Evolutionary conservation across 2,797 vertebrate species (phyloP), one percentile per base, ranked within the genome.

Genomic region (Craterocephalus amniculus): DNA sequence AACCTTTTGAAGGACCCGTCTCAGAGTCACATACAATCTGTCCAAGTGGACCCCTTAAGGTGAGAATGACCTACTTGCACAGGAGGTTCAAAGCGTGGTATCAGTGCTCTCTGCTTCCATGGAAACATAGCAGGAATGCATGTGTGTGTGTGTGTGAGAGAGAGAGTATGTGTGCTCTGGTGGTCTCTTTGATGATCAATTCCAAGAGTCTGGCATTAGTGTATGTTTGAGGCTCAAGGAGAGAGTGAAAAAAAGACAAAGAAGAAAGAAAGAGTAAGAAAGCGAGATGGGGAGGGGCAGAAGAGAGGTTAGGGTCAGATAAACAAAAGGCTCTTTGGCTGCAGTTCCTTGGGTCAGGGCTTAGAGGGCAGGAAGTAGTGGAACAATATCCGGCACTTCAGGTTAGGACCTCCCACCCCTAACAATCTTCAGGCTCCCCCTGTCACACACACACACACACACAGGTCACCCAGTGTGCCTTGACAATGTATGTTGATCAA

Each of bases 351-450:
- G 45, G 87, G 88, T 92, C 90, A 91, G 72, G 76, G 87, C 87
- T 90, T 86, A 84, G 83, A 88, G 88, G 92, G 88, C 92, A 94
- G 93, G 92, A 95, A 93, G 89, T 89, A 86, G 73, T 48, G 73
- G 79, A 90, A 93, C 93, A 94, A 93, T 93, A 89, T 91, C 88
- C 83, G 60, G 80, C 87, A 89, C 91, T 93, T 87, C 79, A 89
- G 86, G 84, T 84, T 87, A 58, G 78, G 76, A 81, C 83, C 80
- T 81, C 82, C 79, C 67, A 72, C 62, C 70, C 78, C 78, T 75
- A 66, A 57, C 51, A 67, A 55, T 66, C 65, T 29, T 67, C 62
- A 74, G 73, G 31, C 54, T 71, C 76, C 72, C 72, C 63, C 64
- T 18, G 81, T 62, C 68, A 31, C 57, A 68, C 68, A 65, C 84